Base-by-base conservation (phyloP, 2,797 vertebrate genomes). In the Siniperca obscura region DNA sequence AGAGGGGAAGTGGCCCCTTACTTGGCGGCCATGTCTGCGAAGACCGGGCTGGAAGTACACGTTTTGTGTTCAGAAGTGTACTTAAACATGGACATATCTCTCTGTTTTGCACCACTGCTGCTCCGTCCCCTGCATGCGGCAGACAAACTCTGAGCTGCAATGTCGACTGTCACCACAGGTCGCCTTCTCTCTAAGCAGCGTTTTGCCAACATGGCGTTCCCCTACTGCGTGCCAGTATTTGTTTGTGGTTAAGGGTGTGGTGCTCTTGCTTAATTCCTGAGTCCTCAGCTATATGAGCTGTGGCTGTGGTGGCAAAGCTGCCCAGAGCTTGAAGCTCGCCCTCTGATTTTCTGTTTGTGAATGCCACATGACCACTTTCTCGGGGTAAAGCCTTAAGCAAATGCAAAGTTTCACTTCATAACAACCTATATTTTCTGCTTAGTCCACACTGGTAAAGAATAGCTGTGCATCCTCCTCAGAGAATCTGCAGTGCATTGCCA, bases 171-270 rank as follows among this genome's bases (percentile, higher is more conserved):
- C 74, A 53, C 69, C 67, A 19, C 66, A 72, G 79, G 70, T 84
- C 8, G 27, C 59, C 48, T 36, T 86, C 76, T 69, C 70, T 78
- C 61, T 36, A 9, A 53, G 21, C 80, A 82, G 70, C 70, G 2
- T 83, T 86, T 81, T 59, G 72, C 87, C 86, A 88, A 71, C 86
- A 91, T 90, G 87, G 88, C 83, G 42, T 89, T 86, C 82, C 64
- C 76, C 64, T 82, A 56, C 85, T 79, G n/a, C 34, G 25, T 74
- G 72, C 56, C 69, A 76, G 72, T 86, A 76, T 90, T 91, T 87
- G 78, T 91, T 81, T 90, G 88, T 65, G 87, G 87, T 82, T 48
- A 40, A 87, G 92, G 92, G 91, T 86, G 90, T 89, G 87, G 86
- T 66, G 73, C 83, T 75, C 70, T 89, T 86, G 75, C 86, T 81